These are phyloP conservation scores for Alethe castanea DNA, from an alignment of 2,113 vertebrate genomes.

Conservation along the genomic window DNA sequence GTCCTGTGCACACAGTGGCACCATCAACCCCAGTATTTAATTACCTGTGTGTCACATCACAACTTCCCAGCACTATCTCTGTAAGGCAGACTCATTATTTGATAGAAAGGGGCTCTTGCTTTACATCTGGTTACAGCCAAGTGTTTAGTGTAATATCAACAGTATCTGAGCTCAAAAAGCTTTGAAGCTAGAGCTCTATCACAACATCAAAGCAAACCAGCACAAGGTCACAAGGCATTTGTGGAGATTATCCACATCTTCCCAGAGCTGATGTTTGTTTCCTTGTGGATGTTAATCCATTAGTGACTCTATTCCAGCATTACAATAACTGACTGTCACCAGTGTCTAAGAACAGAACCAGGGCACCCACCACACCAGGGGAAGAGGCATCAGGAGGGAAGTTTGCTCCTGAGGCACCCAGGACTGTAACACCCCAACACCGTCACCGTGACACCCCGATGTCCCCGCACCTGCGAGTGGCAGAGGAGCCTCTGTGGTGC, in stretches of 20 bases:
- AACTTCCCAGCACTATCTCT: background rate
- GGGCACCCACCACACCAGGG: background rate
- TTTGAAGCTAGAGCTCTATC: background rate
- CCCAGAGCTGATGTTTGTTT: background rate
- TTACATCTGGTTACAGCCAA: background rate
- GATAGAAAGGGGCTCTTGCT: background rate
- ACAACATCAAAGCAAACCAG: background rate
- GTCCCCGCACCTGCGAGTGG: slow-evolving; percentile 75
- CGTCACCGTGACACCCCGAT: accelerated
- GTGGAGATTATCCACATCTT: background rate
- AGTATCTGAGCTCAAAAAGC: background rate
- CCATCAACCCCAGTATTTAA: background rate
- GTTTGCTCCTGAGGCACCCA: background rate
- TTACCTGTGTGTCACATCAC: background rate
- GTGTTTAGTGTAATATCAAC: background rate
- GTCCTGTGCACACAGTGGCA: background rate
- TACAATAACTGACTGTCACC: background rate
- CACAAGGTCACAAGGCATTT: background rate
- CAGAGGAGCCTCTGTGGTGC: slow-evolving; percentile 82
- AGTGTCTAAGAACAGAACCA: background rate
- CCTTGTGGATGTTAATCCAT: background rate
- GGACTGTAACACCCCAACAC: accelerated
- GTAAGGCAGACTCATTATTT: background rate
- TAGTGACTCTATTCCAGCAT: background rate
- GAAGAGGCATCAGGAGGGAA: background rate